A percentile compares a stretch with the other conserved stretches of the same genome.
These are phyloP conservation scores for Urocyon cinereoargenteus DNA, from an alignment of 2,797 vertebrate genomes.

Conservation along the genomic window DNA sequence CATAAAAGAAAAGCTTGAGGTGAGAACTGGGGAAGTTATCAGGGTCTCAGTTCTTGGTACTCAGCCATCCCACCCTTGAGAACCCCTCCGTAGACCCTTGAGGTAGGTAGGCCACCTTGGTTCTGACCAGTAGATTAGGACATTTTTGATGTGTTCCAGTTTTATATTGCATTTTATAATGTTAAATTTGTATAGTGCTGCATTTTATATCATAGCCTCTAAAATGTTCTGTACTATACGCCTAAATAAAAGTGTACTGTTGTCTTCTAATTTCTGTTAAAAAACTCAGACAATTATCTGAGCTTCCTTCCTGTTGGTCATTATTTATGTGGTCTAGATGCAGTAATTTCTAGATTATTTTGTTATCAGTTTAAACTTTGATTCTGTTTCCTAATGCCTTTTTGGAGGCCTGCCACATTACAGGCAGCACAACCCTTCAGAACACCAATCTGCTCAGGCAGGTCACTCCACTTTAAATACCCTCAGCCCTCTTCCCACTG, in stretches of 20 bases:
- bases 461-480: background rate
- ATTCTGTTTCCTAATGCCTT: constrained; percentile 44
- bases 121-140: constrained; percentile 8
- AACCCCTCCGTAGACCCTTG: background rate
- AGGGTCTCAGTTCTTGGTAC: background rate
- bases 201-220: background rate
- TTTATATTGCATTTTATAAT: background rate
- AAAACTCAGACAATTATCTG: background rate
- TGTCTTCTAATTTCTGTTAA: constrained; percentile 37
- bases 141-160: background rate
- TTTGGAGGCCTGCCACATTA: background rate
- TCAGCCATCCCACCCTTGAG: background rate
- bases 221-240: background rate
- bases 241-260: background rate
- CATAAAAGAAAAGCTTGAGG: background rate
- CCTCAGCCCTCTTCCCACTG: background rate
- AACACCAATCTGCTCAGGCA: background rate
- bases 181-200: background rate
- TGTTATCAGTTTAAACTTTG: background rate
- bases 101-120: background rate
- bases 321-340: background rate
- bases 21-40: background rate
- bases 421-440: background rate
- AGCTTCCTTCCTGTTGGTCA: background rate
- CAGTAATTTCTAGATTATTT: background rate